A percentile compares a stretch with the other conserved stretches of the same genome.
Conservation (phyloP, 1,140 invertebrate species). For the Eriosoma lanigerum region DNA sequence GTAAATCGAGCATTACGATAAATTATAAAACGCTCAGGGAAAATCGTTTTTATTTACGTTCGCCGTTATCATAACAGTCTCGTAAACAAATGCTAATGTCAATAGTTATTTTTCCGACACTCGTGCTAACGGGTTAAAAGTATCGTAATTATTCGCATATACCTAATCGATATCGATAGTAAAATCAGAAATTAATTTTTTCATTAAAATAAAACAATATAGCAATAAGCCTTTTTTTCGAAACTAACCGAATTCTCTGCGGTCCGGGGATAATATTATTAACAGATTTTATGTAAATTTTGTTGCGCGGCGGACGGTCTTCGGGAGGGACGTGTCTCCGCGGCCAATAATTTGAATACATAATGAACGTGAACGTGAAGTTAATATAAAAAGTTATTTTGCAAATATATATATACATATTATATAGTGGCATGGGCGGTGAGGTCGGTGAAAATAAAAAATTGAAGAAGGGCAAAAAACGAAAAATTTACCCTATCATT, state of each 20-base stretch:
- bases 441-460: conserved; percentile 13
- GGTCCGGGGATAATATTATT: conserved; percentile 30
- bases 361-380: conserved; percentile 48
- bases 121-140: too few species aligned
- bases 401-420: too few species aligned
- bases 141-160: too few species aligned
- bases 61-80: too few species aligned
- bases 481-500: conserved; percentile 36
- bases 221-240: not conserved
- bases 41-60: too few species aligned
- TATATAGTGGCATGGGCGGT: not conserved
- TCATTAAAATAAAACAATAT: conserved; percentile 18
- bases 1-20: too few species aligned
- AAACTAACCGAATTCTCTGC: not conserved
- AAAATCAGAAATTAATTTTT: conserved; percentile 11
- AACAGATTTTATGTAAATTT: conserved; percentile 46
- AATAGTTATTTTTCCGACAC: too few species aligned
- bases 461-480: conserved; percentile 26
- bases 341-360: conserved; percentile 38
- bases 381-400: conserved; percentile 46
- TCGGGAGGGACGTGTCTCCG: not conserved
- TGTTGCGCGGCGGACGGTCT: not conserved
- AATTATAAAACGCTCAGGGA: too few species aligned
- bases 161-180: not conserved
- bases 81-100: too few species aligned